Base-by-base conservation (phyloP, 2,888 invertebrate genomes). In the Eristalis pertinax region DNA sequence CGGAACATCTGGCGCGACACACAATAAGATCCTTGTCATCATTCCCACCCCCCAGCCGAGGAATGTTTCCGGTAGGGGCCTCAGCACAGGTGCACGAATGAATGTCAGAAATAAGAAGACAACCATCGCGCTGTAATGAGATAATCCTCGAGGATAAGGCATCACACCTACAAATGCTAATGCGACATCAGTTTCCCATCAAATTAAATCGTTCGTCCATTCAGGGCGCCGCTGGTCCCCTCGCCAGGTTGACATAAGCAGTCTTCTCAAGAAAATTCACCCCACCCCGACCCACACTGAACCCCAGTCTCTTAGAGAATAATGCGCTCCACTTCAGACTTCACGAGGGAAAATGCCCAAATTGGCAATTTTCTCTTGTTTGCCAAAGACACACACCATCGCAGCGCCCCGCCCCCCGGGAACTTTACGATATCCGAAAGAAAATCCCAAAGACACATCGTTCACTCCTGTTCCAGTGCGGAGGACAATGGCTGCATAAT, bases 351-450 rank as follows among this genome's bases (percentile, higher is more conserved):
- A 77, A 85, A 77, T 81, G 77, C 77, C 73, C 73, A 77, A 85
- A 85, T 85, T 85, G 77, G 73, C 77, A 85, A 82, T 85, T 77
- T 85, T 85, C 73, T 81, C 81, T 74, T 78, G 78, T 82, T 82
- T 85, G 73, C 50, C 73, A 78, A 85, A 81, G 81, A 77, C 81
- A 77, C 64, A 81, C 76, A 69, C 64, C 50, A 19, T 63, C 35
- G 8, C 26, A 79, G 5, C 41, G 41, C 13, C 22, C 38, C 41
- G 22, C 22, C 38, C 11, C 7, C 19, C 60, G 77, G 68, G 62
- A 77, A 64, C 41, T 65, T 65, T 68, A 68, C 60, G 68, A 74
- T 58, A 74, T 50, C 50, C 50, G 8, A 50, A 50, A 50, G n/a
- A 78, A 74, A 76, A 73, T 63, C 56, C 56, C 56, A 81, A 85